Evolutionary conservation across 2,888 invertebrate species (phyloP).

Genomic region (Sinopyrophorus schimmeli): DNA sequence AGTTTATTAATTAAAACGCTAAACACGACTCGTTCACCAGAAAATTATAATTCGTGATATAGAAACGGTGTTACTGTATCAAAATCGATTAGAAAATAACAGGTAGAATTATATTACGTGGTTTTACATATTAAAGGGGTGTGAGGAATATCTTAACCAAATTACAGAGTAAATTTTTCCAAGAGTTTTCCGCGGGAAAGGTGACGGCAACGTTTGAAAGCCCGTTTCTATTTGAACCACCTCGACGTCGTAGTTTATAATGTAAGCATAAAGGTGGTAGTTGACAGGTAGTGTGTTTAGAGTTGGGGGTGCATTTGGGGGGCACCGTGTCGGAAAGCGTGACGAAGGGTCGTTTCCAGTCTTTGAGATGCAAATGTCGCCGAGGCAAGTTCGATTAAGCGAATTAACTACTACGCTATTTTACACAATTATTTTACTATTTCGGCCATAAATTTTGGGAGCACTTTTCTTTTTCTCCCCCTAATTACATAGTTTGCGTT

Average conservation of each 20-base stretch:
- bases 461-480: too few relatives aligned
- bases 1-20: too few relatives aligned
- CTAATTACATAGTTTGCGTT: too few relatives aligned
- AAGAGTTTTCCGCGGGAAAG: constrained; percentile 12
- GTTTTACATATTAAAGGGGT: constrained; percentile 20
- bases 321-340: constrained; percentile 39
- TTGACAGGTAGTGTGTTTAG: constrained; percentile 9
- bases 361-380: constrained; percentile 45
- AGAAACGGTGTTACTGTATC: constrained; percentile 20
- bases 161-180: constrained; percentile 13
- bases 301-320: constrained; percentile 5
- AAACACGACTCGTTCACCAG: constrained; percentile 7
- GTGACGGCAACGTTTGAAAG: too few relatives aligned
- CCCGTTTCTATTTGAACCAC: too few relatives aligned
- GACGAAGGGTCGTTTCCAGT: constrained; percentile 43
- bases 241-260: too few relatives aligned
- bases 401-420: constrained; percentile 34
- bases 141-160: constrained; percentile 23
- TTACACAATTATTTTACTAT: constrained; percentile 20
- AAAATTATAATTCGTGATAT: constrained; percentile 22
- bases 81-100: constrained; percentile 24
- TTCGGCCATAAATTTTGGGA: too few relatives aligned
- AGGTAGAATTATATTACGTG: constrained; percentile 16
- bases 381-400: constrained; percentile 36
- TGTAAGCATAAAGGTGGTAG: neutral